Evolutionary conservation across 1,140 invertebrate species (phyloP).

Genomic region (Sesamia nonagrioides): DNA sequence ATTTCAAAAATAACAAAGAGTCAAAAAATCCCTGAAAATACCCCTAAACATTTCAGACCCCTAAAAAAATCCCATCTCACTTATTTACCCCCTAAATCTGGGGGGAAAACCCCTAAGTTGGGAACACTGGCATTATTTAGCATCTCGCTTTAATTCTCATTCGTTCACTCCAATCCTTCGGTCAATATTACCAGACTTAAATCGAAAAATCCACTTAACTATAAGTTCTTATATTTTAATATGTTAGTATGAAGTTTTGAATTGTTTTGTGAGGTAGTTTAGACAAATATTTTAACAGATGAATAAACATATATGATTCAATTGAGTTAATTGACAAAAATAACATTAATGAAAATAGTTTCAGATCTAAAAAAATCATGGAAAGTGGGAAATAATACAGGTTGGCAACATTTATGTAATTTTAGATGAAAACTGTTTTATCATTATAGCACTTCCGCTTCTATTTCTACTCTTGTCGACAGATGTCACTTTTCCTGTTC

Average conservation of each 20-base stretch:
- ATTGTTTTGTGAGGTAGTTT: neutral
- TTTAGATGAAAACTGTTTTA: conserved; percentile 40
- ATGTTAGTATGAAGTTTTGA: neutral
- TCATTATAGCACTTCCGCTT: conserved; percentile 38
- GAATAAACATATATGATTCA: neutral
- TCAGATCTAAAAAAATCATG: neutral
- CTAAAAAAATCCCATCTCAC: too few species aligned
- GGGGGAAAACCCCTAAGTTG: too few species aligned
- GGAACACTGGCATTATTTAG: conserved; percentile 60
- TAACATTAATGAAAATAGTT: neutral
- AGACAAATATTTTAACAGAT: neutral
- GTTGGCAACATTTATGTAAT: conserved; percentile 37
- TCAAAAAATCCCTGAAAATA: too few species aligned
- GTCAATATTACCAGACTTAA: conserved; percentile 39
- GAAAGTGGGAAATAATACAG: neutral
- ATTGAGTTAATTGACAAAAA: too few species aligned
- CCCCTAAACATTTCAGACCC: too few species aligned
- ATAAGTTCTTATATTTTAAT: neutral
- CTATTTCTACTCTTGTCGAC: neutral
- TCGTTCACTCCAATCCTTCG: conserved; percentile 59
- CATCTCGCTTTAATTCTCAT: conserved; percentile 64
- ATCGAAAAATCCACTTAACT: neutral
- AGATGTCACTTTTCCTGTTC: conserved; percentile 26
- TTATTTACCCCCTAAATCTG: too few species aligned
- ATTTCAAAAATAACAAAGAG: too few species aligned